These are phyloP conservation scores for Gymnocheta viridis DNA, from an alignment of 2,888 invertebrate genomes.

Conservation along the genomic window DNA sequence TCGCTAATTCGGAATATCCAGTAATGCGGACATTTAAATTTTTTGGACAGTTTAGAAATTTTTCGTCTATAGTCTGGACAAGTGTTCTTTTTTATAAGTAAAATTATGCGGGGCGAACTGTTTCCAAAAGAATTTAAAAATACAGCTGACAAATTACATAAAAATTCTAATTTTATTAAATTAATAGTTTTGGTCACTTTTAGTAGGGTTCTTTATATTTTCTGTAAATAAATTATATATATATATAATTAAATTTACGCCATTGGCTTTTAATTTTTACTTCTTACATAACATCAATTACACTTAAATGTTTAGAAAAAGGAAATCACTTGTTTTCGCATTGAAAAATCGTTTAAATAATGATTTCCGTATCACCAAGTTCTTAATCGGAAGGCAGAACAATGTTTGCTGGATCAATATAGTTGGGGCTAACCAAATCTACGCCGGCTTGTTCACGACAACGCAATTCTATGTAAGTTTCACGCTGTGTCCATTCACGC, in stretches of 20 bases:
- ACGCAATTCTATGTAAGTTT: constrained; percentile 93
- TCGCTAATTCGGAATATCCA: too few species aligned
- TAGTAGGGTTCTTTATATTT: too few species aligned
- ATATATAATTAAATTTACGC: constrained; percentile 36
- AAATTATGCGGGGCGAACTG: too few species aligned
- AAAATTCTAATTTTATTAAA: too few species aligned
- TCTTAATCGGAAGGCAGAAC: constrained; percentile 94
- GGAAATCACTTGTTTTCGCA: constrained; percentile 34
- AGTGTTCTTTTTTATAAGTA: too few species aligned
- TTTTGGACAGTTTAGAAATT: too few species aligned
- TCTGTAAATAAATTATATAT: background rate
- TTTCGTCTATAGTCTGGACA: too few species aligned
- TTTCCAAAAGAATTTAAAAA: too few species aligned
- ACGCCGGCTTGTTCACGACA: constrained; percentile 92
- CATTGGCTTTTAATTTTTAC: constrained; percentile 28
- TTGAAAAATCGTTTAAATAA: constrained; percentile 86
- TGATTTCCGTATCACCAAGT: constrained; percentile 91
- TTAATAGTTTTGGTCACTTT: too few species aligned
- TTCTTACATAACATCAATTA: constrained; percentile 76
- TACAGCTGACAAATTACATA: too few species aligned
- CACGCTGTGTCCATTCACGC: constrained; percentile 93
- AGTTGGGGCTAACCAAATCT: constrained; percentile 91
- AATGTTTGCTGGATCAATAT: constrained; percentile 88
- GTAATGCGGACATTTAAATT: too few species aligned
- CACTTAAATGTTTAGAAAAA: constrained; percentile 58